These are phyloP conservation scores for Mus spretus DNA, from an alignment of 2,797 vertebrate species.

Conservation along the genomic window DNA sequence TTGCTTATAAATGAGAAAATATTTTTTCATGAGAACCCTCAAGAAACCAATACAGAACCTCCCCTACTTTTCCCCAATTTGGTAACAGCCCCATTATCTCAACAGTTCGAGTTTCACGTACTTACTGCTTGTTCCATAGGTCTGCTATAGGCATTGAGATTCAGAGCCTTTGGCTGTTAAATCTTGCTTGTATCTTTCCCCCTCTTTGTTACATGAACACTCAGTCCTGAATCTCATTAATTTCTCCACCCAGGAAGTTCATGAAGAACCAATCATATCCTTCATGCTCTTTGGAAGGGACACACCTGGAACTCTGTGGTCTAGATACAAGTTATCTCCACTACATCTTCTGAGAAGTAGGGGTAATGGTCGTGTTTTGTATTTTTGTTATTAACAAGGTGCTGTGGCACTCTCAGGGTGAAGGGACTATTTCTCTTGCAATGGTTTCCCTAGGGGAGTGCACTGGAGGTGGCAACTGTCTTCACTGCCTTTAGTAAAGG, in stretches of 20 bases:
- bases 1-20: neutral
- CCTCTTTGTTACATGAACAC: neutral
- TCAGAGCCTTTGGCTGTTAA: neutral
- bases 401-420: neutral
- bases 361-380: neutral
- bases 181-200: neutral
- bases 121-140: neutral
- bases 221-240: neutral
- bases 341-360: neutral
- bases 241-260: neutral
- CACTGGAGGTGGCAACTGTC: neutral
- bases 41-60: neutral
- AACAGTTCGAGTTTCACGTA: neutral
- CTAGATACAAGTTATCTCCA: neutral
- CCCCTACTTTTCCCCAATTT: neutral
- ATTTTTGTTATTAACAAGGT: neutral
- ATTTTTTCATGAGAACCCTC: neutral
- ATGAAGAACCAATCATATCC: neutral
- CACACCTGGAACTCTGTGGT: neutral
- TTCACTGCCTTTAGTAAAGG: neutral
- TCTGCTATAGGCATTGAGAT: neutral
- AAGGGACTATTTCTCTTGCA: neutral
- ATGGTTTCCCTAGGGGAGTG: neutral
- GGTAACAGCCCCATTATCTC: neutral
- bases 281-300: neutral